phyloP scores from a whole-genome alignment of 2,797 vertebrate species.

The Pelodytes ibericus region DNA sequence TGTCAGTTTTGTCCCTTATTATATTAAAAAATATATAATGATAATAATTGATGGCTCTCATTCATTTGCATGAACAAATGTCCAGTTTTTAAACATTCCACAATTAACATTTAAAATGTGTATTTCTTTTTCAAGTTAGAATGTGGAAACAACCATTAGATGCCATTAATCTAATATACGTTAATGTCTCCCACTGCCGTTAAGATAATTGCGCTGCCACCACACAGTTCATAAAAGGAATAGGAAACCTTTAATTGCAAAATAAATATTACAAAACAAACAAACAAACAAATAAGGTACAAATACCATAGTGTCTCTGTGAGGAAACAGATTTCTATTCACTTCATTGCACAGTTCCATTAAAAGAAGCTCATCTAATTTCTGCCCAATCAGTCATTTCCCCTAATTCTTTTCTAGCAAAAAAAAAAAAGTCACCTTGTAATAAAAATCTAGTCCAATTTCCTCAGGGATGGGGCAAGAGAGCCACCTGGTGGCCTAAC shows the following conservation, averaged over 20 bases:
- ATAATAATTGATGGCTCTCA: too few species aligned
- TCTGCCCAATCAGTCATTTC: slow-evolving; percentile 7
- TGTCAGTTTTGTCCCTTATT: too few species aligned
- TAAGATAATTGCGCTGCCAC: background rate
- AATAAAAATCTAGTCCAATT: background rate
- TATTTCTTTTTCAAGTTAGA: background rate
- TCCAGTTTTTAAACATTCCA: too few species aligned
- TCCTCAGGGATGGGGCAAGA: background rate
- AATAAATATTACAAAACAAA: background rate
- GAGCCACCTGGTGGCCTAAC: slow-evolving; percentile 24
- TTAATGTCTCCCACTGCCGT: background rate
- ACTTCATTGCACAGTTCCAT: background rate
- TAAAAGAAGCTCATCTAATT: background rate
- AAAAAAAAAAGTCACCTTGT: background rate
- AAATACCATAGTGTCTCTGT: background rate
- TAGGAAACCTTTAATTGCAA: background rate
- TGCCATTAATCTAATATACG: background rate
- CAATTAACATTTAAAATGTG: background rate
- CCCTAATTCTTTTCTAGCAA: background rate
- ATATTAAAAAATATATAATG: too few species aligned
- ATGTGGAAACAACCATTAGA: background rate
- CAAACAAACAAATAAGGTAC: background rate
- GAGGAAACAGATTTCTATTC: slow-evolving; percentile 22
- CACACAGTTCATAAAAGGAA: background rate
- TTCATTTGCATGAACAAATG: too few species aligned